Evolutionary conservation across 2,113 vertebrate species (phyloP), one percentile per base, ranked within the genome.

Genomic region (Sylvicapra grimmia): DNA sequence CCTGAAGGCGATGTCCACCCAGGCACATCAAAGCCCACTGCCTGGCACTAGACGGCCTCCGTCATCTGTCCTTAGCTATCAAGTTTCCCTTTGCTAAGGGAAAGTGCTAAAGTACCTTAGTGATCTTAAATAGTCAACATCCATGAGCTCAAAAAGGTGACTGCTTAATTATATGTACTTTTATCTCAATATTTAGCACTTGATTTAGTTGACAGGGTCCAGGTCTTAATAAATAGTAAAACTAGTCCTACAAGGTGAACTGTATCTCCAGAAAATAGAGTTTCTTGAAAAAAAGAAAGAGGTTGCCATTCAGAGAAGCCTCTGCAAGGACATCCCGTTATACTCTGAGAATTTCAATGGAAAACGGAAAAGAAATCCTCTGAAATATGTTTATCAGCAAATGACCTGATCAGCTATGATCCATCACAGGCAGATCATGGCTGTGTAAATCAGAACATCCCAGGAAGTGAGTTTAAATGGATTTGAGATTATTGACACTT

Each of bases 371-470:
- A 83, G 8, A 98, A 99, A 99, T 99, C 98, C 98, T 98, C 97
- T 98, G 97, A 98, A 99, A 98, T 98, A 96, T 96, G 14, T 98
- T 99, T 99, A 99, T 99, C 98, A 98, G 98, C 96, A 97, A 98
- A 98, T 98, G 97, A 98, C 98, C 98, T 98, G 98, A 98, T 99
- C 98, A 97, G 94, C 98, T 97, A 87, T 98, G 98, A 98, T 98
- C 97, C 97, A 98, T 98, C 98, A 97, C 97, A 97, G 88, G 72
- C 95, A 98, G 98, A 98, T 98, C 97, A 95, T 79, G 97, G 96
- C 86, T 96, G 91, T 15, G 95, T 87, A 98, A 97, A 9, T 98
- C 98, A 98, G 95, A 75, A 92, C 94, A 97, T 96, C 94, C 92
- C 72, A 98, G 96, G 75, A 98, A 98, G 96, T 93, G 97, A 97